Base-by-base conservation (phyloP, 2,113 vertebrate genomes). In the Aegotheles bennettii region DNA sequence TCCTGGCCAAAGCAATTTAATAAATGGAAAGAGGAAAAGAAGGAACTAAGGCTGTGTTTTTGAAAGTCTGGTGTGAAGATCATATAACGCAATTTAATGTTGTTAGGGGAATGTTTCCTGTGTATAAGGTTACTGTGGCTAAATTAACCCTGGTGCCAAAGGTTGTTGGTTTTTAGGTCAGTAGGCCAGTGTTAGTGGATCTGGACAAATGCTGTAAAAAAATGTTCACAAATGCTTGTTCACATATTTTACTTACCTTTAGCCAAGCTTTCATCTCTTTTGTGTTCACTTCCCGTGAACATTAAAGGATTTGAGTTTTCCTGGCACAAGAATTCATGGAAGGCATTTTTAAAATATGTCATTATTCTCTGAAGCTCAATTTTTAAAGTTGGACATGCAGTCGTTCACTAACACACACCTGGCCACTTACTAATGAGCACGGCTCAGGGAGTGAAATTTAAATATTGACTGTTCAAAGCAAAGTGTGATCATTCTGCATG, bases 401-500 rank as follows among this genome's bases (percentile, higher is more conserved):
- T 54, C 82, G 25, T 86, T 90, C 75, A 35, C 92, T 68, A 45
- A 51, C 85, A 48, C 54, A 38, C 43, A 90, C 90, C 88, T 95
- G 90, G 51, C 54, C 68, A 77, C 54, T 67, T n/a, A 17, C 94
- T 95, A 96, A 97, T 88, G 93, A 96, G 93, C 84, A 48, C 51
- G 76, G 81, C 71, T 93, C 88, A 90, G 91, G 88, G 88, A 81
- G 47, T 64, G 90, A 84, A 89, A 94, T 91, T 94, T 91, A 95
- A 94, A 95, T 95, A 89, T 28, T 79, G 48, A 79, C 28, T 81
- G 80, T 91, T 94, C 91, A 92, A 91, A 96, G 95, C 50, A 79
- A 95, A 94, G 79, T 86, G 60, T 65, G 75, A 95, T 94, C 85
- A 36, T 87, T 95, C 71, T 50, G 71, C 63, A 38, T 67, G 80